Conservation (phyloP, 2,888 invertebrate genomes). For the Calliscelio sp. region DNA sequence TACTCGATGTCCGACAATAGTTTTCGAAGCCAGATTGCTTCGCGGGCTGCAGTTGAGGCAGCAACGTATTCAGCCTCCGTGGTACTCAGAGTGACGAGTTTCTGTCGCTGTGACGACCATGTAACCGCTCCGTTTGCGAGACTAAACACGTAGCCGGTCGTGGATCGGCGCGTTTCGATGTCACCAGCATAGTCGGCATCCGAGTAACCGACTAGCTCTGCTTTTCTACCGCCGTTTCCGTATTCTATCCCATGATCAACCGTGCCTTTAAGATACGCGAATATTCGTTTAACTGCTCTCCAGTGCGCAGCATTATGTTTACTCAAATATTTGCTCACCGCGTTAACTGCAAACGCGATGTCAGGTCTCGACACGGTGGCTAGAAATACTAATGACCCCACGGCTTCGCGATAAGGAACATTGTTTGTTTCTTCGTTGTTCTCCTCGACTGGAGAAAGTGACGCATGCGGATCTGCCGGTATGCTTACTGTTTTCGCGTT, state of each 20-base stretch:
- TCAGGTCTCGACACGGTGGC: constrained; percentile 69
- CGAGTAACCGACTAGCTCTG: constrained; percentile 56
- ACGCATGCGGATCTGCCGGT: constrained; percentile 56
- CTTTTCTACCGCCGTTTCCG: constrained; percentile 30
- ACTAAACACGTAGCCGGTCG: constrained; percentile 61
- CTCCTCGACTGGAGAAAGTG: constrained; percentile 50
- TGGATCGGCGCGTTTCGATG: constrained; percentile 62
- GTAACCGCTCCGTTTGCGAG: constrained; percentile 66
- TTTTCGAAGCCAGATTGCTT: constrained; percentile 35
- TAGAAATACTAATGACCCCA: constrained; percentile 73
- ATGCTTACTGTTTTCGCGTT: constrained; percentile 24
- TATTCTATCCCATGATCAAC: constrained; percentile 61
- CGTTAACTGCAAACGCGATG: constrained; percentile 69
- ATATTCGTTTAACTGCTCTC: constrained; percentile 68
- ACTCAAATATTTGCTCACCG: constrained; percentile 62
- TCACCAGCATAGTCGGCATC: constrained; percentile 70
- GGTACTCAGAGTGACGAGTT: constrained; percentile 41
- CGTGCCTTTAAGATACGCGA: constrained; percentile 50
- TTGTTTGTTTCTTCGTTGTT: constrained; percentile 5
- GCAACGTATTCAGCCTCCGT: constrained; percentile 28
- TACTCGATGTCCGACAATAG: constrained; percentile 25
- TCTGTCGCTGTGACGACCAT: constrained; percentile 63
- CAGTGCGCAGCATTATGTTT: constrained; percentile 65
- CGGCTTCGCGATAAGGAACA: constrained; percentile 73
- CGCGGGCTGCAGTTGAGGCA: constrained; percentile 26